Evolutionary conservation across 2,113 vertebrate species (phyloP), one percentile per base, ranked within the genome.

Genomic region (Corapipo altera): DNA sequence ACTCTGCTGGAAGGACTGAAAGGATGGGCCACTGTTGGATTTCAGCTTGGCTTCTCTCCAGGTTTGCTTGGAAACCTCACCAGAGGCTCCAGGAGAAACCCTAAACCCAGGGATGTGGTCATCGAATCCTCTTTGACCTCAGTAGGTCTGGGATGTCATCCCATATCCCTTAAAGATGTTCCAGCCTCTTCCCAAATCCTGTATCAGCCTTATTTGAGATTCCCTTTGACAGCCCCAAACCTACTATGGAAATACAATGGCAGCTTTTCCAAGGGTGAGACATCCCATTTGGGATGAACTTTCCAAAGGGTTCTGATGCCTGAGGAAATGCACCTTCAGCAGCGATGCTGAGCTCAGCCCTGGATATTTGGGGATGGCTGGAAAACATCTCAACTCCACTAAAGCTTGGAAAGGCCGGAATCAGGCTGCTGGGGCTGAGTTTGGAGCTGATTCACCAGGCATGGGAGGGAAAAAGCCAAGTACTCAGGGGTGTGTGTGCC

Each of bases 201-300:
- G 0, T 44, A 89, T n/a, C 10, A 10, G 2, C 26, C 75, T 79
- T 32, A 35, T 70, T 74, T 66, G 94, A 64, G 64, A 88, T 92
- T 94, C 86, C n/a, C 83, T 61, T 67, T 72, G 76, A 48, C n/a
- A 70, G 61, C 17, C 85, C 77, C 91, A 91, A 74, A 96, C 64
- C 44, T 72, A 2, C 33, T 78, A 6, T 6, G 73, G 58, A 64
- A 67, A 46, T 46, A 59, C 3, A 3, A 6, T 39, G 54, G 81
- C 75, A 70, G 21, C 22, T 78, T 93, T 92, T 52, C 92, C 93
- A 66, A 46, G 48, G 19, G 30, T 8, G 51, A 62, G n/a, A 6
- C 32, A 44, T 43, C 66, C 19, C 24, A 1, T 52, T 49, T 74
- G 44, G 15, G 21, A 23, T 30, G 35, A 95, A 52, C 24, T 43